Evolutionary conservation across 2,888 invertebrate species (phyloP).

Genomic region (Cyaniris semiargus): DNA sequence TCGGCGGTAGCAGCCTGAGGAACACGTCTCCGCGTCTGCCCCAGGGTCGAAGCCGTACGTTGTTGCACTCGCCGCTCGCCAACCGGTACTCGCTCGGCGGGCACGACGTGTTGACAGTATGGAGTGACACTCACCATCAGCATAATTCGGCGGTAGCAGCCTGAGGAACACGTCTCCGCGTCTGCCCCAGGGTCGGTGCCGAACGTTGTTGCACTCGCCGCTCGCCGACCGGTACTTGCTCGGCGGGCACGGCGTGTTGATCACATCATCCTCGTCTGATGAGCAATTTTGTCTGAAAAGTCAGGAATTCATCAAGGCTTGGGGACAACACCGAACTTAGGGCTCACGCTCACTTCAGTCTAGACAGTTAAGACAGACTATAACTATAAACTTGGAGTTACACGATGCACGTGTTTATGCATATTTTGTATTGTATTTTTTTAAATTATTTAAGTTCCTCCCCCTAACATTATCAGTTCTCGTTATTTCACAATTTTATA

Average conservation of each 20-base stretch:
- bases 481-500: too few species aligned
- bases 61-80: constrained; percentile 92
- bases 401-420: too few species aligned
- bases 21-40: constrained; percentile 90
- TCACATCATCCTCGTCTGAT: constrained; percentile 63
- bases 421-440: too few species aligned
- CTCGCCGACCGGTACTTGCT: constrained; percentile 90
- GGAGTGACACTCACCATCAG: constrained; percentile 81
- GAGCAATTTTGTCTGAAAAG: constrained; percentile 67
- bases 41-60: constrained; percentile 91
- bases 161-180: constrained; percentile 89
- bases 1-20: constrained; percentile 84
- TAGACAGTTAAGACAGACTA: too few species aligned
- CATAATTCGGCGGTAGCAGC: constrained; percentile 85
- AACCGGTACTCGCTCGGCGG: constrained; percentile 87
- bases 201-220: constrained; percentile 93
- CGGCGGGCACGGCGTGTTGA: constrained; percentile 83
- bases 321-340: too few species aligned
- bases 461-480: too few species aligned
- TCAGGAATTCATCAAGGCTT: not conserved
- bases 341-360: too few species aligned
- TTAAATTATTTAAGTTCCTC: too few species aligned
- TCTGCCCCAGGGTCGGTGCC: constrained; percentile 91
- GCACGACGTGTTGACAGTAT: too few species aligned
- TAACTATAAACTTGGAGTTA: not conserved